Conservation (phyloP, 1,140 invertebrate genomes). For the Hylyphantes graminicola region DNA sequence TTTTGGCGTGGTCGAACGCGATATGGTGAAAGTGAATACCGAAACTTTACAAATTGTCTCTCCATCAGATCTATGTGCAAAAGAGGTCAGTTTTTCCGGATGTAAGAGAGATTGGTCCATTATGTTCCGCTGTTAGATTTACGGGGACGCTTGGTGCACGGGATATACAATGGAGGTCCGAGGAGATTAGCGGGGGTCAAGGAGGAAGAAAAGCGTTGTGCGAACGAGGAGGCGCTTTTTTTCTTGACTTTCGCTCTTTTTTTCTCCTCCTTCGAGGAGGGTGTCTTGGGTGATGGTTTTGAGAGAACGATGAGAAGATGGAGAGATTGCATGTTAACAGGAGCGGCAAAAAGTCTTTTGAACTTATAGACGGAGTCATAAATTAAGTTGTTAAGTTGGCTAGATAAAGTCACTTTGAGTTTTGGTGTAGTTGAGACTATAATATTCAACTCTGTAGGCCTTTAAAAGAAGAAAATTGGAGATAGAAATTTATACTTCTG, state of each 20-base stretch:
- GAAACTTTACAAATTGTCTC: slow-evolving; percentile 55
- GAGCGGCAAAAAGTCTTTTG: no score
- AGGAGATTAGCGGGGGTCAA: slow-evolving; percentile 46
- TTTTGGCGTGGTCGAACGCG: slow-evolving; percentile 38
- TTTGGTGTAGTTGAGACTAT: no score
- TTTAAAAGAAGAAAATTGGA: no score
- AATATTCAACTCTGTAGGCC: no score
- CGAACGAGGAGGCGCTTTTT: neutral
- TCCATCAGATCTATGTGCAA: slow-evolving; percentile 46
- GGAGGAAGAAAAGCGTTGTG: slow-evolving; percentile 48
- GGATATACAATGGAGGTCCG: slow-evolving; percentile 40
- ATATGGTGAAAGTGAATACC: slow-evolving; percentile 59
- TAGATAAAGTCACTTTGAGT: no score
- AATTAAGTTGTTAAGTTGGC: no score
- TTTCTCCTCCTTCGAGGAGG: neutral
- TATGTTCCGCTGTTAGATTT: slow-evolving; percentile 49
- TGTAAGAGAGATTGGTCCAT: slow-evolving; percentile 21
- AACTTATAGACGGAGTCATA: no score
- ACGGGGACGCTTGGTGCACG: slow-evolving; percentile 1
- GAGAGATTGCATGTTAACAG: no score
- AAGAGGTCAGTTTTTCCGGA: slow-evolving; percentile 47
- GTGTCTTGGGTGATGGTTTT: neutral
- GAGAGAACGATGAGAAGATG: no score
- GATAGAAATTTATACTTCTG: no score
- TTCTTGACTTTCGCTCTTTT: slow-evolving; percentile 2